phyloP scores from a whole-genome alignment of 2,113 vertebrate genomes.

The Eptesicus fuscus region DNA sequence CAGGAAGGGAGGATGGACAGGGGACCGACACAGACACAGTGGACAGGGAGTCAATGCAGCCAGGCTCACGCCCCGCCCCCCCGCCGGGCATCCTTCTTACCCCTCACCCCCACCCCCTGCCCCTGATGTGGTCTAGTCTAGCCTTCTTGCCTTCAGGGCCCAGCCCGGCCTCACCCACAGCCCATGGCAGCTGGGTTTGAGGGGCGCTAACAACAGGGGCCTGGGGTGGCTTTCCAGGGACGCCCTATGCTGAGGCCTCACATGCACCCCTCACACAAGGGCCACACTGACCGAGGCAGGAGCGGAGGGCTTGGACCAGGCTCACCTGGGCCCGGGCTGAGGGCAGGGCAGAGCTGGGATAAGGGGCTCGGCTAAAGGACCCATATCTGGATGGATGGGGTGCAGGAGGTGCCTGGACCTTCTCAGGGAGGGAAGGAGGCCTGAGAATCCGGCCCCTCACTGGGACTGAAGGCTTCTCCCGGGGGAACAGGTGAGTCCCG shows the following conservation, averaged over 20 bases:
- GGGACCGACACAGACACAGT: slow-evolving; percentile 17
- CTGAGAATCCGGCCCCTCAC: background rate
- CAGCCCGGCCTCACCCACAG: background rate
- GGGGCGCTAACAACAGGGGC: background rate
- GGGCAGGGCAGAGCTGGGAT: background rate
- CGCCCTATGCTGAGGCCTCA: background rate
- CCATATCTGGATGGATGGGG: background rate
- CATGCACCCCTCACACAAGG: rapidly evolving
- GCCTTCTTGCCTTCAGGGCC: background rate
- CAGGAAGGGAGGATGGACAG: background rate
- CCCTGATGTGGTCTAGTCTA: background rate
- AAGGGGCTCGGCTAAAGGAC: background rate
- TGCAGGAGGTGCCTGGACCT: background rate
- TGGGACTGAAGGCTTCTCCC: background rate
- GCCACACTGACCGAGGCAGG: background rate
- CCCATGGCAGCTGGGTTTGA: background rate
- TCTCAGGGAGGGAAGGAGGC: background rate
- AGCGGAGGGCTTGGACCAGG: background rate
- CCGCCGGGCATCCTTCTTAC: background rate
- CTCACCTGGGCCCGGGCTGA: background rate
- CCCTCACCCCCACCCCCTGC: rapidly evolving
- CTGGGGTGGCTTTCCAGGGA: background rate
- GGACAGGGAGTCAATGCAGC: background rate
- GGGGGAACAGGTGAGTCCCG: background rate
- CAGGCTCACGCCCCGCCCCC: background rate